Evolutionary conservation across 2,888 invertebrate genomes (phyloP), one percentile per base, ranked within the genome.

Genomic region (Sericinus montela): DNA sequence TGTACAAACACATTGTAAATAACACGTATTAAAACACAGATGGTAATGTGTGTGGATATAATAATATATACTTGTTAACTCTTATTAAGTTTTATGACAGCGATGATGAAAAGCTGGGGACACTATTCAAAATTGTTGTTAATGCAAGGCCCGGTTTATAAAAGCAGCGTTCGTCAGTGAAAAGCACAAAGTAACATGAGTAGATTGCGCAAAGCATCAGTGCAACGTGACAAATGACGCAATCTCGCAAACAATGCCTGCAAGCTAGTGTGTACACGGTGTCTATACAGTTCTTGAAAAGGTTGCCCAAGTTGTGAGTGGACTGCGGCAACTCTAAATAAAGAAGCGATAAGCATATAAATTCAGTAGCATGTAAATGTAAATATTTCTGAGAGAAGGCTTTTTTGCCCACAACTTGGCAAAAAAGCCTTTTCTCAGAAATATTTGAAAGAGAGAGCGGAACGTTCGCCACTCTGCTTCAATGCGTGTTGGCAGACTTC

Each of bases 171-270:
- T 38, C 49, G 40, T 50, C 71, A 70, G 71, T 63, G 69, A 63
- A 72, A 63, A 71, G 69, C 67, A 72, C 68, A 68, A 67, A 60
- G 75, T 66, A 65, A 76, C 74, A 70, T 67, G 72, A 75, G 69
- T 59, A 52, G 51, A 57, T 78, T 75, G 71, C 74, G 71, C 74
- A 79, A 78, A 60, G 65, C 67, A 72, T 67, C 59, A 63, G 67
- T 65, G 65, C 65, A 69, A 70, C 63, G 75, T 82, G 82, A 83
- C 81, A 83, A 82, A 83, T 83, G 72, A 77, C 72, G 80, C 75
- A 82, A 83, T 82, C 67, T 67, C 57, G 63, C 65, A 64, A 72
- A 84, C 84, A 83, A 83, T 82, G 78, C 69, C 62, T 63, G 71
- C 58, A 67, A 69, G 73, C 71, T 73, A 3, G 19, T 19, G 3